Percentiles rank a stretch among this genome's conserved stretches.
These are phyloP conservation scores for Platichthys stellatus DNA, from an alignment of 2,113 vertebrate species.

Conservation along the genomic window DNA sequence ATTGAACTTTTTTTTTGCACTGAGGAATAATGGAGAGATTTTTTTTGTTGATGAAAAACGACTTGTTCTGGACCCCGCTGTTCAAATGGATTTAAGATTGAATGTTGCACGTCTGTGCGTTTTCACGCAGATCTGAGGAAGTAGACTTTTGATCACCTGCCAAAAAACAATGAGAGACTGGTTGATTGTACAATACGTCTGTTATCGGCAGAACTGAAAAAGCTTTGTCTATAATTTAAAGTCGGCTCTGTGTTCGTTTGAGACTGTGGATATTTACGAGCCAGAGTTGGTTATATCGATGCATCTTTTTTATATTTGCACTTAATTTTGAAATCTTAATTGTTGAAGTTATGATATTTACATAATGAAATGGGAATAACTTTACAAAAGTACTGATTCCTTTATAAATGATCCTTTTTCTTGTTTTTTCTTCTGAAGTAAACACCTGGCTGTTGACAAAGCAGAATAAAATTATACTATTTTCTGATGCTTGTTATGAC, in stretches of 20 bases:
- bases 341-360: conserved; percentile 60
- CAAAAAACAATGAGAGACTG: conserved; percentile 70
- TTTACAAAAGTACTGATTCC: conserved; percentile 46
- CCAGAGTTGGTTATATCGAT: conserved; percentile 37
- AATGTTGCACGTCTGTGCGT: conserved; percentile 57
- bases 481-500: conserved; percentile 58
- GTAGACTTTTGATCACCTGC: conserved; percentile 50
- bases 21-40: conserved; percentile 45
- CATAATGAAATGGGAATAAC: conserved; percentile 46
- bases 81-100: conserved; percentile 48
- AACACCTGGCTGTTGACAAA: conserved; percentile 60
- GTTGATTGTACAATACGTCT: conserved; percentile 75
- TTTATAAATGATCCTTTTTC: conserved; percentile 45
- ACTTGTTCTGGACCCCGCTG: conserved; percentile 39
- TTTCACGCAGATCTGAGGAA: conserved; percentile 40
- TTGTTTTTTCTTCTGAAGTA: conserved; percentile 11
- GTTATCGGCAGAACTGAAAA: conserved; percentile 54
- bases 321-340: conserved; percentile 57
- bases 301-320: conserved; percentile 67
- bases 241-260: conserved; percentile 38
- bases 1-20: conserved; percentile 66
- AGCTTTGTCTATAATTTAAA: conserved; percentile 56
- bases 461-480: conserved; percentile 72
- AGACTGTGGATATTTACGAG: conserved; percentile 32
- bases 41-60: neutral